Conservation (phyloP, 1,140 invertebrate genomes). For the Bombus sibiricus region DNA sequence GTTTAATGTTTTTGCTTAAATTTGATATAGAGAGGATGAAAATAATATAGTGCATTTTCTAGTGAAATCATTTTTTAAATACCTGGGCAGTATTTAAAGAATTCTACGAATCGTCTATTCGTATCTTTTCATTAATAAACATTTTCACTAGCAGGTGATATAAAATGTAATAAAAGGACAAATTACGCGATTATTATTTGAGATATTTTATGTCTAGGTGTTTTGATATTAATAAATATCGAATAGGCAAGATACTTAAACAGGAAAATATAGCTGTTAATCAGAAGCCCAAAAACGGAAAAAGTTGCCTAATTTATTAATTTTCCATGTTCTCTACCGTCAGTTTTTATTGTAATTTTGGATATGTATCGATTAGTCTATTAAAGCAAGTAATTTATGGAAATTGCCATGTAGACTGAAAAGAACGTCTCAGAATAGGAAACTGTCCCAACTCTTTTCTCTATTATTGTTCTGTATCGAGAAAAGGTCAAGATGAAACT, state of each 20-base stretch:
- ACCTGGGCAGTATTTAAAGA: too few species aligned
- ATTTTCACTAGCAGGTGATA: background rate
- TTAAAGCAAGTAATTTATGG: background rate
- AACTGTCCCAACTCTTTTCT: background rate
- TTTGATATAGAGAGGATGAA: background rate
- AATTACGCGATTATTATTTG: background rate
- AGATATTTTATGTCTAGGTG: too few species aligned
- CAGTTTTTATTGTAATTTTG: background rate
- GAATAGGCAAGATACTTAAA: too few species aligned
- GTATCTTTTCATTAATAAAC: background rate
- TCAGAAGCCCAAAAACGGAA: too few species aligned
- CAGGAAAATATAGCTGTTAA: too few species aligned
- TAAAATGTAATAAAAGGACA: background rate
- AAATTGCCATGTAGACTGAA: background rate
- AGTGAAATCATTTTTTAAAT: background rate
- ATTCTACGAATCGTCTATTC: background rate
- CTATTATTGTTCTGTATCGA: background rate
- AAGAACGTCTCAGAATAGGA: background rate
- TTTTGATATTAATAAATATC: too few species aligned
- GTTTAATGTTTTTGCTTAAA: background rate
- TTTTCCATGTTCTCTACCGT: too few species aligned
- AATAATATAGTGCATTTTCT: too few species aligned
- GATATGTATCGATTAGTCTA: background rate
- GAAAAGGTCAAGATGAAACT: slow-evolving; percentile 5
- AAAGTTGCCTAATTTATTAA: too few species aligned